Evolutionary conservation across 2,113 vertebrate genomes (phyloP).

Genomic region (Axis porcinus): DNA sequence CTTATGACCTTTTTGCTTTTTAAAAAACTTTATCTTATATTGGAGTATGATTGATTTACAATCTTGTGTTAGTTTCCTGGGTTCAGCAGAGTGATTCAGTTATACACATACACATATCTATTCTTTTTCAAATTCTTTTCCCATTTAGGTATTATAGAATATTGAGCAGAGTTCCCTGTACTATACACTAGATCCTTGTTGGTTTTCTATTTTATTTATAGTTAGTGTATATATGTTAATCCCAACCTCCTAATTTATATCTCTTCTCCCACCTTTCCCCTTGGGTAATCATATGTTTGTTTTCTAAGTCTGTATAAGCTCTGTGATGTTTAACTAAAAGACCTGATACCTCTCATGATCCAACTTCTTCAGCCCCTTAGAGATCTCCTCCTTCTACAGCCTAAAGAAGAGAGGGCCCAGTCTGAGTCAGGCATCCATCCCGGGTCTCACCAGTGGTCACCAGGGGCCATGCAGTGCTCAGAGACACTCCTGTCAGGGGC

Average conservation of each 20-base stretch:
- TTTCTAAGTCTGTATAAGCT: neutral
- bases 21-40: neutral
- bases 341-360: neutral
- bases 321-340: neutral
- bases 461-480: neutral
- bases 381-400: neutral
- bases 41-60: neutral
- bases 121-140: neutral
- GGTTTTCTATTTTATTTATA: neutral
- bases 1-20: neutral
- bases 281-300: neutral
- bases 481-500: neutral
- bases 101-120: neutral
- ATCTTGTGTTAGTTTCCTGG: neutral
- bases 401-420: neutral
- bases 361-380: neutral
- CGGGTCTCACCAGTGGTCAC: neutral
- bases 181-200: neutral
- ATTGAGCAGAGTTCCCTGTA: neutral
- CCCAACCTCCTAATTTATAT: neutral
- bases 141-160: neutral
- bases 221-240: neutral
- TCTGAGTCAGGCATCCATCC: neutral
- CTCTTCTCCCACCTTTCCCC: neutral
- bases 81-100: neutral